Evolutionary conservation across 2,888 invertebrate genomes (phyloP).

Genomic region (Nebria brevicollis): DNA sequence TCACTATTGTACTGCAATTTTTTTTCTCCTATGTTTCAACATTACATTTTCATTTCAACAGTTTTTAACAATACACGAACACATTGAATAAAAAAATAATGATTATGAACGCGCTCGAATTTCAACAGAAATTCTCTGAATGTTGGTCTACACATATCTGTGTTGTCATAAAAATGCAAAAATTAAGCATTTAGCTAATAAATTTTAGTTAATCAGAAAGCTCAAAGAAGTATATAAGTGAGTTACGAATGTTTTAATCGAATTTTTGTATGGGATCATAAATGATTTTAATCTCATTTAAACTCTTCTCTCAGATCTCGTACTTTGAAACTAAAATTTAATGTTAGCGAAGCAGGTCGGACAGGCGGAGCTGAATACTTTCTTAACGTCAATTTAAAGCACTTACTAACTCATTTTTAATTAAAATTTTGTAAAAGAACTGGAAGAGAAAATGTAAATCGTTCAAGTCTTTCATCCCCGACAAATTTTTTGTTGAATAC

Average conservation of each 20-base stretch:
- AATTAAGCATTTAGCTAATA: neutral
- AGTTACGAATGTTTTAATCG: slow-evolving; percentile 30
- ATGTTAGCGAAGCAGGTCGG: slow-evolving; percentile 17
- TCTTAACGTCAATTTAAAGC: slow-evolving; percentile 25
- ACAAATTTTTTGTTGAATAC: neutral
- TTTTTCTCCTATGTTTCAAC: slow-evolving; percentile 13
- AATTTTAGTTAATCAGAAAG: slow-evolving; percentile 3
- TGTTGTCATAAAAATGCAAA: neutral
- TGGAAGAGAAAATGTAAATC: slow-evolving; percentile 30
- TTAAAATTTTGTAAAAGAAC: slow-evolving; percentile 33
- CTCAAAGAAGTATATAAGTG: slow-evolving; percentile 24
- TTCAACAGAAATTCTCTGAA: neutral
- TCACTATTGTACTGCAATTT: slow-evolving; percentile 21
- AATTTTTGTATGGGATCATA: slow-evolving; percentile 29
- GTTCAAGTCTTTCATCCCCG: neutral
- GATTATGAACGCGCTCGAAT: neutral
- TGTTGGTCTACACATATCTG: neutral
- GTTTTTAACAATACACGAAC: slow-evolving; percentile 5
- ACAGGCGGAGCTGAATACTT: neutral
- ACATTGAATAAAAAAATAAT: neutral
- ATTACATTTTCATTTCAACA: neutral
- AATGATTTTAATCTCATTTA: slow-evolving; percentile 41
- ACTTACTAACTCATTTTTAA: slow-evolving; percentile 28
- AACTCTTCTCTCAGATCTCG: slow-evolving; percentile 16
- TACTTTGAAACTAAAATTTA: slow-evolving; percentile 29